Conservation (phyloP, 2,888 invertebrate genomes). For the Petrolisthes manimaculis region DNA sequence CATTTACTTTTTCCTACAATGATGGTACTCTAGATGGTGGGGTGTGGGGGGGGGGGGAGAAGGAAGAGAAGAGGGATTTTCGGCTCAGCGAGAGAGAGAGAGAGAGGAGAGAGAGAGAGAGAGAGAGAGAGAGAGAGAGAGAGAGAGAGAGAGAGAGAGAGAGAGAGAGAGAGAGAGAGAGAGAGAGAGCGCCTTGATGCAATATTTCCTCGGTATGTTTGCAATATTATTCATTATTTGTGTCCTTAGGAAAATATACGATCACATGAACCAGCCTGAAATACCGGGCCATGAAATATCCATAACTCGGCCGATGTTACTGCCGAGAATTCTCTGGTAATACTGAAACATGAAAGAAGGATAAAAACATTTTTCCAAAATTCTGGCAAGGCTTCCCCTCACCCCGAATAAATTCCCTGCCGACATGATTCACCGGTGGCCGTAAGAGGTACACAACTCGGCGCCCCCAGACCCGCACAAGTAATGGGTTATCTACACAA, state of each 20-base stretch:
- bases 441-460: slow-evolving; percentile 43
- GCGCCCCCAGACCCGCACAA: slow-evolving; percentile 21
- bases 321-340: slow-evolving; percentile 46
- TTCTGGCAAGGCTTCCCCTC: slow-evolving; percentile 46
- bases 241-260: slow-evolving; percentile 44
- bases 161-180: not conserved
- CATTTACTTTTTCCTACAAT: too few relatives aligned
- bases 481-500: slow-evolving; percentile 24
- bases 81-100: not conserved
- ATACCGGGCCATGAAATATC: slow-evolving; percentile 49
- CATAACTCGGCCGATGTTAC: slow-evolving; percentile 45
- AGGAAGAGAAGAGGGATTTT: not conserved
- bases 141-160: not conserved
- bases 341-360: slow-evolving; percentile 52
- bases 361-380: slow-evolving; percentile 49
- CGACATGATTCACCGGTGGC: slow-evolving; percentile 43
- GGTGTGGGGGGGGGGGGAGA: slow-evolving; percentile 1
- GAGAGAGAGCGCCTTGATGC: slow-evolving; percentile 22
- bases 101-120: not conserved
- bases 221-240: slow-evolving; percentile 43
- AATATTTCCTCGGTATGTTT: slow-evolving; percentile 42
- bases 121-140: not conserved
- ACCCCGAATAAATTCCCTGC: slow-evolving; percentile 34
- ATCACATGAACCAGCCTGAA: slow-evolving; percentile 38
- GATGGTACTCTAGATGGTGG: not conserved